These are phyloP conservation scores for Ceyx margarethae DNA, from an alignment of 2,113 vertebrate species.

Conservation along the genomic window DNA sequence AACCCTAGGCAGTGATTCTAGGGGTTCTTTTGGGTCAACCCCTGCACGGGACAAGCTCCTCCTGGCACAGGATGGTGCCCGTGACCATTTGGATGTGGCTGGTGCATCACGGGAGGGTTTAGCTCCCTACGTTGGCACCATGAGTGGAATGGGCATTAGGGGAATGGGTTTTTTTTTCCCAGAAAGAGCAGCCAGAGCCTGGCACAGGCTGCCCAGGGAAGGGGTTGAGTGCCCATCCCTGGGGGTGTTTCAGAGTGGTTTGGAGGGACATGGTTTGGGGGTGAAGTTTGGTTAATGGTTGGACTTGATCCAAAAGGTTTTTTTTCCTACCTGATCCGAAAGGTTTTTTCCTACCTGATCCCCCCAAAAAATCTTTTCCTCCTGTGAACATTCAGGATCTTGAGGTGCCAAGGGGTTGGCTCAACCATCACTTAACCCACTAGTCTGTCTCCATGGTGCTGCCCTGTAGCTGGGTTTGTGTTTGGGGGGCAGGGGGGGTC, in stretches of 20 bases:
- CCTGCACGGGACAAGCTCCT: neutral
- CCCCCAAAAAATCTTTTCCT: too few species aligned
- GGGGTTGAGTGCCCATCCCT: too few species aligned
- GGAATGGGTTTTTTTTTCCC: too few species aligned
- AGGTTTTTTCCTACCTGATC: too few species aligned
- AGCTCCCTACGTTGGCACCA: neutral
- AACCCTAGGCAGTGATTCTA: fast-evolving
- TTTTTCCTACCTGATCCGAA: too few species aligned
- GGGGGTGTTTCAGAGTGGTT: too few species aligned
- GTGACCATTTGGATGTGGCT: neutral
- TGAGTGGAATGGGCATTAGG: too few species aligned
- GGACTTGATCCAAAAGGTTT: too few species aligned
- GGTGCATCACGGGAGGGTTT: neutral
- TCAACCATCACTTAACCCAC: conserved; percentile 2
- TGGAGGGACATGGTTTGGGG: too few species aligned
- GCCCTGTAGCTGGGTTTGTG: neutral
- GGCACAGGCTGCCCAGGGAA: too few species aligned
- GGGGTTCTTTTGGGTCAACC: neutral
- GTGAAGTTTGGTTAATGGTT: too few species aligned
- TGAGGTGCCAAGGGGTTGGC: neutral
- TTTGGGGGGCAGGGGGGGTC: neutral
- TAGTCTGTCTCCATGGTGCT: neutral
- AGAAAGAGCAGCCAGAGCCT: too few species aligned
- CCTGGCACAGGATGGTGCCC: neutral
- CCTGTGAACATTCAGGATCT: neutral